Conservation (phyloP, 2,888 invertebrate genomes). For the Polydrusus tereticollis region DNA sequence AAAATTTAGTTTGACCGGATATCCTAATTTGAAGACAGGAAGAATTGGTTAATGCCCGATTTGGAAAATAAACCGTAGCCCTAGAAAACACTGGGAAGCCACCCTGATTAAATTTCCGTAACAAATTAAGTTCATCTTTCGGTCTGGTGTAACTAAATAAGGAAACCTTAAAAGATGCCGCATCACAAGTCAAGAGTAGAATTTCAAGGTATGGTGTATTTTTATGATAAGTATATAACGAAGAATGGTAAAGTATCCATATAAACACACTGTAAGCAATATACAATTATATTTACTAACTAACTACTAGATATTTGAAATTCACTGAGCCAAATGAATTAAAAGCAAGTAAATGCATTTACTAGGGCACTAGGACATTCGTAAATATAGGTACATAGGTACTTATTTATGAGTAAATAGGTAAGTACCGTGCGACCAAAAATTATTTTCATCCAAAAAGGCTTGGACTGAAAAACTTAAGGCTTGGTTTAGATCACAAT, state of each 20-base stretch:
- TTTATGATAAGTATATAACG: not conserved
- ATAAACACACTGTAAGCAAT: no score
- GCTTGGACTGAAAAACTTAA: no score
- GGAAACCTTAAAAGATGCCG: conserved; percentile 38
- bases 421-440: no score
- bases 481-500: no score
- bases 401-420: no score
- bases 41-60: conserved; percentile 12
- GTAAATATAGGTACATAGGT: no score
- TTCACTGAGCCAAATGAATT: no score
- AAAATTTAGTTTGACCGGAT: conserved; percentile 9
- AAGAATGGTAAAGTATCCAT: not conserved
- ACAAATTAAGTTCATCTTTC: conserved; percentile 38
- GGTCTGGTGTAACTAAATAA: conserved; percentile 43
- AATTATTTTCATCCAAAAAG: no score
- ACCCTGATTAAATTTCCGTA: conserved; percentile 45
- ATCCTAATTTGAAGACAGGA: conserved; percentile 24
- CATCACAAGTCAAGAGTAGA: conserved; percentile 10
- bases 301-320: no score
- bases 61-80: conserved; percentile 18
- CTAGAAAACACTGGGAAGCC: conserved; percentile 16
- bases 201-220: conserved; percentile 20
- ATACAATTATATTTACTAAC: no score
- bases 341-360: no score
- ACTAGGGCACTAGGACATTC: no score